Evolutionary conservation across 2,888 invertebrate species (phyloP).

Genomic region (Acronicta aceris): DNA sequence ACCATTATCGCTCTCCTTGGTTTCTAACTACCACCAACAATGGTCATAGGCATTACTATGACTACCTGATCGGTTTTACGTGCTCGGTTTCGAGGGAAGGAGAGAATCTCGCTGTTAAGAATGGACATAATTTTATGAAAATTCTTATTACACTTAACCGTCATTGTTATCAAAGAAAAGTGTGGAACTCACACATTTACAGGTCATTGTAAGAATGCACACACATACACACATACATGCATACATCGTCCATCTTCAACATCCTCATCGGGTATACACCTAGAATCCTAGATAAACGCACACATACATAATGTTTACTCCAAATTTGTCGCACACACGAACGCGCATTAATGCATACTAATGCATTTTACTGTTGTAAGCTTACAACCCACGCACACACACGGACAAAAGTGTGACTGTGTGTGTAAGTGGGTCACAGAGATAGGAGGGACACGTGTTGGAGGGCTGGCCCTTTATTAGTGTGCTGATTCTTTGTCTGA

Average conservation of each 20-base stretch:
- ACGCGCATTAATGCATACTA: slow-evolving; percentile 63
- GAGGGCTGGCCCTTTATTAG: slow-evolving; percentile 82
- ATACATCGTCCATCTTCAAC: slow-evolving; percentile 12
- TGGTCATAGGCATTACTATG: no score
- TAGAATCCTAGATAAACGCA: slow-evolving; percentile 67
- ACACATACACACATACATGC: slow-evolving; percentile 15
- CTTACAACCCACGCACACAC: slow-evolving; percentile 60
- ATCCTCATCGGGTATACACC: slow-evolving; percentile 12
- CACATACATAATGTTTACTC: slow-evolving; percentile 69
- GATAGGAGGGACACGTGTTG: slow-evolving; percentile 87
- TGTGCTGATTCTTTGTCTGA: slow-evolving; percentile 52
- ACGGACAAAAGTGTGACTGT: slow-evolving; percentile 56
- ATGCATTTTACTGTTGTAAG: slow-evolving; percentile 62
- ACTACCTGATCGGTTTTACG: no score
- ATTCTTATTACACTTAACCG: slow-evolving; percentile 1
- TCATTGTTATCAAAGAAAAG: slow-evolving; percentile 24
- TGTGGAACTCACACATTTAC: slow-evolving; percentile 14
- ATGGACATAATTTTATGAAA: slow-evolving; percentile 1
- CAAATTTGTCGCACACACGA: slow-evolving; percentile 68
- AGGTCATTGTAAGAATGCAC: background rate
- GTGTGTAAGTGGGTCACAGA: slow-evolving; percentile 86
- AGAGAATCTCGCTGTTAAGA: no score
- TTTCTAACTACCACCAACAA: no score
- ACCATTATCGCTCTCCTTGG: no score
- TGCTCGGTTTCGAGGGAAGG: no score